These are phyloP conservation scores for Sycon ciliatum DNA, from an alignment of 37 sponge, comb jelly and placozoan species.

Conservation along the genomic window DNA sequence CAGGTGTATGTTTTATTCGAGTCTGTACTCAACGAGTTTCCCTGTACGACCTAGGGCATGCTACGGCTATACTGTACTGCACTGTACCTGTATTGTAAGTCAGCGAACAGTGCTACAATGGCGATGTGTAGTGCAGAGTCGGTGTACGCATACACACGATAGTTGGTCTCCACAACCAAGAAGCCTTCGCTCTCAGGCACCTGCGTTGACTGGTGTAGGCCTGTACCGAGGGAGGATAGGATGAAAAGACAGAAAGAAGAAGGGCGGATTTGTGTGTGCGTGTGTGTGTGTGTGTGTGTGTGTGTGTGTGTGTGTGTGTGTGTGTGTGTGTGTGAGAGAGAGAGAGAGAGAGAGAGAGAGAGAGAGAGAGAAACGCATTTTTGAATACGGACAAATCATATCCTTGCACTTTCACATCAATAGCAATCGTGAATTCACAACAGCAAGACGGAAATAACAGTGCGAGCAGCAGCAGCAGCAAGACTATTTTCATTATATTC, in stretches of 20 bases:
- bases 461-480: neutral
- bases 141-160: conserved; percentile 78
- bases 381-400: too few relatives aligned
- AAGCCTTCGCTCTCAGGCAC: conserved; percentile 37
- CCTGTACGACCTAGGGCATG: neutral
- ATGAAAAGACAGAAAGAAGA: too few relatives aligned
- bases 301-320: conserved; percentile 30
- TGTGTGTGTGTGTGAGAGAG: conserved; percentile 29
- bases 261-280: conserved; percentile 25
- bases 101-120: conserved; percentile 62
- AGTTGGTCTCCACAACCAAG: conserved; percentile 91
- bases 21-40: too few relatives aligned
- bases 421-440: neutral
- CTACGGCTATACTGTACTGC: neutral
- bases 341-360: neutral
- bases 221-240: too few relatives aligned
- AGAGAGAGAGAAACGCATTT: too few relatives aligned
- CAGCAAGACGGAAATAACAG: neutral
- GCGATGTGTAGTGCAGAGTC: conserved; percentile 64
- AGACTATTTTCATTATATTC: neutral
- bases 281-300: conserved; percentile 27
- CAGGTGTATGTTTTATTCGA: too few relatives aligned
- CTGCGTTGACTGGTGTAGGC: neutral
- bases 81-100: conserved; percentile 61
- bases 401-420: neutral